These are phyloP conservation scores for Catharus ustulatus DNA, from an alignment of 2,797 vertebrate genomes.

Conservation along the genomic window DNA sequence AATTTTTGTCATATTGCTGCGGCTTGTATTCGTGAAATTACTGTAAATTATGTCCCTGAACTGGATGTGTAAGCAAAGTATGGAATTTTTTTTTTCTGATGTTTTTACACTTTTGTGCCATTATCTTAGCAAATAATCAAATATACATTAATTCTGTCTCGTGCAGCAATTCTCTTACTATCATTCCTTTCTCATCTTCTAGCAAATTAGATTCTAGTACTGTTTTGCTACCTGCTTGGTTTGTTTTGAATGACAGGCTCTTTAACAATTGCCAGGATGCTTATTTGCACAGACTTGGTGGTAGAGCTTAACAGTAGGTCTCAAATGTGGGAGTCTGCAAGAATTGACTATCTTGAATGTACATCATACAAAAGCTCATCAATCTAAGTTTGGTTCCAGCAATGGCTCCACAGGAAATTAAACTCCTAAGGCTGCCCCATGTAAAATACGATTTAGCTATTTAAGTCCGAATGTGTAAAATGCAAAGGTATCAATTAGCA, in stretches of 20 bases:
- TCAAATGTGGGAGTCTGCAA: neutral
- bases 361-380: neutral
- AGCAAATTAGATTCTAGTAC: neutral
- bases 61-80: neutral
- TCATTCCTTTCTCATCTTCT: neutral
- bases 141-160: neutral
- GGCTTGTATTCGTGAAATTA: too few species aligned
- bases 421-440: neutral
- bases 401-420: neutral
- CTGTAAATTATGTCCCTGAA: neutral
- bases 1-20: too few species aligned
- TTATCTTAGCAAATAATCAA: neutral
- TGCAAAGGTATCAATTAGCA: neutral
- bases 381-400: neutral
- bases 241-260: neutral
- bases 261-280: neutral
- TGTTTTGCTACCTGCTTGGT: neutral
- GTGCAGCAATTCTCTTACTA: neutral
- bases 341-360: neutral
- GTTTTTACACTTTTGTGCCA: neutral
- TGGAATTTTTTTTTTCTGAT: neutral
- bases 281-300: neutral
- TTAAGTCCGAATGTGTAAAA: neutral
- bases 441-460: neutral
- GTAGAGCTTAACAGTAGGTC: neutral